Conservation (phyloP, 2,888 invertebrate species). For the Cheilosia pagana region DNA sequence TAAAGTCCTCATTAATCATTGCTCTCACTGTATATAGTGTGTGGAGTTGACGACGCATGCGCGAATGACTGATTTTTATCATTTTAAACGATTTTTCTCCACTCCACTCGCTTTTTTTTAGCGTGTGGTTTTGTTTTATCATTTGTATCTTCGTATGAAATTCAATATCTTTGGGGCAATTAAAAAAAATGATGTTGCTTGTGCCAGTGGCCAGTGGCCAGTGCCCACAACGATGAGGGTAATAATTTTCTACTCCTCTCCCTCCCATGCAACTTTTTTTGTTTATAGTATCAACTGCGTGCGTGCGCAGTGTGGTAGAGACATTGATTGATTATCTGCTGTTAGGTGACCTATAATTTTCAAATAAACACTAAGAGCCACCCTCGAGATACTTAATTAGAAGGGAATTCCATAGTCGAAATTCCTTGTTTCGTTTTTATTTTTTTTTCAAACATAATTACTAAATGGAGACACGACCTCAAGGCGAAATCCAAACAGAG, state of each 20-base stretch:
- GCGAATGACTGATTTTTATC: slow-evolving; percentile 72
- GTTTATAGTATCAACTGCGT: slow-evolving; percentile 9
- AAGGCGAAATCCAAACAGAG: slow-evolving; percentile 9
- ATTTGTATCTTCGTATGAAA: slow-evolving; percentile 52
- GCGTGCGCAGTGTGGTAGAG: neutral
- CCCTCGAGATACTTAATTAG: slow-evolving; percentile 49
- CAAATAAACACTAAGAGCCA: slow-evolving; percentile 48
- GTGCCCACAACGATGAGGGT: slow-evolving; percentile 44
- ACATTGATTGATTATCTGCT: slow-evolving; percentile 69
- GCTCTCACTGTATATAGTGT: slow-evolving; percentile 34
- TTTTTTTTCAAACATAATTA: slow-evolving; percentile 16
- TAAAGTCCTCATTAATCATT: slow-evolving; percentile 67
- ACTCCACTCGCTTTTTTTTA: neutral
- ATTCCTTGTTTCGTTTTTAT: slow-evolving; percentile 2
- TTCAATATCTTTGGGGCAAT: slow-evolving; percentile 55
- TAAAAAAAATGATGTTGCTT: slow-evolving; percentile 36
- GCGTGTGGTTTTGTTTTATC: slow-evolving; percentile 22
- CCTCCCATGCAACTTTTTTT: slow-evolving; percentile 35
- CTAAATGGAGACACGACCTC: slow-evolving; percentile 15
- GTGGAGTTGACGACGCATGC: slow-evolving; percentile 69
- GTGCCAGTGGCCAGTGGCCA: neutral
- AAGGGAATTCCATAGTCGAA: slow-evolving; percentile 24
- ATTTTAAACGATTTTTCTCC: slow-evolving; percentile 50
- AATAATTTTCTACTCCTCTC: slow-evolving; percentile 47
- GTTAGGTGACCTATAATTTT: slow-evolving; percentile 57